phyloP scores from a whole-genome alignment of 2,113 vertebrate species.

The Notarius quadriscutis region DNA sequence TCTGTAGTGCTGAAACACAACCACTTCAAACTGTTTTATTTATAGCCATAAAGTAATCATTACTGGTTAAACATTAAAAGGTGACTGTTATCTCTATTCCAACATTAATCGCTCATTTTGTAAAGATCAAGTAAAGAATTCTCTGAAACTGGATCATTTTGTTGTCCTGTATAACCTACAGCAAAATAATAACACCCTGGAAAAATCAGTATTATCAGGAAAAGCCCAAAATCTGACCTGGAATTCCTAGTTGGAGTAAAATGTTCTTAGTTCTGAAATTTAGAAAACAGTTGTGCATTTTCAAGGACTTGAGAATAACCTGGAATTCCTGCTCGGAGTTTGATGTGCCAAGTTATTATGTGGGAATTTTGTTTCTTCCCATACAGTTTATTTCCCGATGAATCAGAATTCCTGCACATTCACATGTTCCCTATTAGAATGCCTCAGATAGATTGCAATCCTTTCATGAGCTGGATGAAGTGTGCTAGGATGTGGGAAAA shows the following conservation, averaged over 20 bases:
- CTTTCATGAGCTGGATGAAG: not conserved
- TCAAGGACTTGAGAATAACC: not conserved
- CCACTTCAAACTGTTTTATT: not conserved
- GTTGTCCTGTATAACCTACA: not conserved
- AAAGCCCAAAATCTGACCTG: not conserved
- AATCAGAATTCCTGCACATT: not conserved
- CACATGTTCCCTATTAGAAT: not conserved
- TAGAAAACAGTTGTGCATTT: not conserved
- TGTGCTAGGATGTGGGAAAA: not conserved
- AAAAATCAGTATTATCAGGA: not conserved
- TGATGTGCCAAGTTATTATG: not conserved
- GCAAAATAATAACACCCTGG: not conserved
- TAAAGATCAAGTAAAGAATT: not conserved
- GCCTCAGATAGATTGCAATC: not conserved
- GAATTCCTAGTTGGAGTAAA: not conserved
- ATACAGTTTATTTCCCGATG: not conserved
- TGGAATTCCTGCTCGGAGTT: not conserved
- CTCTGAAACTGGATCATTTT: not conserved
- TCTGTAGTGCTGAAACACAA: not conserved
- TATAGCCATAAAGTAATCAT: not conserved
- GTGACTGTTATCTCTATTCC: not conserved
- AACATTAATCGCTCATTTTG: not conserved
- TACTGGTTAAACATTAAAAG: not conserved
- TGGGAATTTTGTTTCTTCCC: not conserved
- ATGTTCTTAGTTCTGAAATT: not conserved